Conservation (phyloP, 2,888 invertebrate species). For the Patella depressa region DNA sequence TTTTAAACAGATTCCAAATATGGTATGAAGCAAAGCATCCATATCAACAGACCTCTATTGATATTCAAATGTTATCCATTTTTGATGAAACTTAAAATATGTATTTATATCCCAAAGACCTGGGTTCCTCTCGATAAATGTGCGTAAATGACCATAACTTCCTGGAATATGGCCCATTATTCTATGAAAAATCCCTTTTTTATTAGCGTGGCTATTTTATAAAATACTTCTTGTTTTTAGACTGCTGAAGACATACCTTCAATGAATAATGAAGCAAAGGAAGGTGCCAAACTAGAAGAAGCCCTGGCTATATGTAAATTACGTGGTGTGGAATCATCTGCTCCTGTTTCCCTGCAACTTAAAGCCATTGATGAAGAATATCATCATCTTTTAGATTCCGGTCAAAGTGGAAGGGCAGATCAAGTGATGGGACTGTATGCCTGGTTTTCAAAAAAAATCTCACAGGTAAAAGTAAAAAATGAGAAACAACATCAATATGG, state of each 20-base stretch:
- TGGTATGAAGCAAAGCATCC: too few species aligned
- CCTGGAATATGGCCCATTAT: too few species aligned
- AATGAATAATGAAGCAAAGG: conserved; percentile 63
- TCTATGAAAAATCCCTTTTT: too few species aligned
- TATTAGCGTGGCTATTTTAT: too few species aligned
- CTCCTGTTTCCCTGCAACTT: conserved; percentile 66
- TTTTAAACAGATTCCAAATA: too few species aligned
- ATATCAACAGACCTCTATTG: too few species aligned
- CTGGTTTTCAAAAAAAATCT: conserved; percentile 69
- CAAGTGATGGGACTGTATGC: conserved; percentile 66
- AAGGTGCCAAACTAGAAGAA: conserved; percentile 70
- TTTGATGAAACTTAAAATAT: too few species aligned
- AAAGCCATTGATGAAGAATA: conserved; percentile 70
- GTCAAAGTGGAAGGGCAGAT: conserved; percentile 67
- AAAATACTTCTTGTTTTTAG: conserved; percentile 25
- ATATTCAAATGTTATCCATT: too few species aligned
- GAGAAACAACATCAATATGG: not conserved
- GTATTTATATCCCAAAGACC: too few species aligned
- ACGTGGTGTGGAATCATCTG: conserved; percentile 58
- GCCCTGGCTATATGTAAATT: conserved; percentile 68
- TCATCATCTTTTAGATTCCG: conserved; percentile 61
- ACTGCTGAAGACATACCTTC: conserved; percentile 51
- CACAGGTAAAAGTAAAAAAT: conserved; percentile 54
- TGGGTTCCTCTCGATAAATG: too few species aligned
- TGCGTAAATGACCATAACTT: too few species aligned